These are phyloP conservation scores for Philhelius pedissequus DNA, from an alignment of 2,888 invertebrate genomes.

Conservation along the genomic window DNA sequence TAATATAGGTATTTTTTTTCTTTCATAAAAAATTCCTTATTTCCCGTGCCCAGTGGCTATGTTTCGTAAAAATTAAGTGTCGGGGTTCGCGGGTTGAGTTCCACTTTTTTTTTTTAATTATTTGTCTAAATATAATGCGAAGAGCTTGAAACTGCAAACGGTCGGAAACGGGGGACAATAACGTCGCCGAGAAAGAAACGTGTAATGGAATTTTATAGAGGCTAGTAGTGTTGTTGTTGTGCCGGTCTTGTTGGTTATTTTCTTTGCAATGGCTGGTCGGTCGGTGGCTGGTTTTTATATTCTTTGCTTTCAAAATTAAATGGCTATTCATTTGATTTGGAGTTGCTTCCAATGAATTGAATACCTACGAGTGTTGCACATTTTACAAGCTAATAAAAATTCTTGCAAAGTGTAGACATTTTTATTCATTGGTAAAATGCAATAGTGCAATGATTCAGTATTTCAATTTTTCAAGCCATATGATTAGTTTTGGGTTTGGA, in stretches of 20 bases:
- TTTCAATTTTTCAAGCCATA: conserved; percentile 32
- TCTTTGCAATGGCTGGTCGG: conserved; percentile 11
- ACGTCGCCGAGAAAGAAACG: conserved; percentile 47
- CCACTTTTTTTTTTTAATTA: conserved; percentile 23
- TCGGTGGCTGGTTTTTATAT: conserved; percentile 8
- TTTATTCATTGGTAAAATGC: background rate
- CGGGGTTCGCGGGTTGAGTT: conserved; percentile 36
- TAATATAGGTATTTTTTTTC: conserved; percentile 19
- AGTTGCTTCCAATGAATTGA: conserved; percentile 3
- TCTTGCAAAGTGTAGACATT: background rate
- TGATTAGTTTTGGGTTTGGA: conserved; percentile 22
- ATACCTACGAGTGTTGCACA: background rate
- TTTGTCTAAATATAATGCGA: conserved; percentile 59
- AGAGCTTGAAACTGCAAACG: background rate
- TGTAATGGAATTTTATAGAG: conserved; percentile 60
- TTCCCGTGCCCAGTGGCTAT: conserved; percentile 35
- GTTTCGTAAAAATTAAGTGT: conserved; percentile 47
- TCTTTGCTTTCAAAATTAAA: background rate
- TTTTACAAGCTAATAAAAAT: conserved; percentile 3
- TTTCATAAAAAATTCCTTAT: conserved; percentile 22
- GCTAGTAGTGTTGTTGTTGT: conserved; percentile 35
- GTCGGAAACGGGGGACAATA: conserved; percentile 1
- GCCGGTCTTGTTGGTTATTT: conserved; percentile 51
- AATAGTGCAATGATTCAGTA: conserved; percentile 35
- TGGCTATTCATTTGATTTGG: conserved; percentile 14